phyloP scores from a whole-genome alignment of 2,797 vertebrate species.

The Clarias fuscus region DNA sequence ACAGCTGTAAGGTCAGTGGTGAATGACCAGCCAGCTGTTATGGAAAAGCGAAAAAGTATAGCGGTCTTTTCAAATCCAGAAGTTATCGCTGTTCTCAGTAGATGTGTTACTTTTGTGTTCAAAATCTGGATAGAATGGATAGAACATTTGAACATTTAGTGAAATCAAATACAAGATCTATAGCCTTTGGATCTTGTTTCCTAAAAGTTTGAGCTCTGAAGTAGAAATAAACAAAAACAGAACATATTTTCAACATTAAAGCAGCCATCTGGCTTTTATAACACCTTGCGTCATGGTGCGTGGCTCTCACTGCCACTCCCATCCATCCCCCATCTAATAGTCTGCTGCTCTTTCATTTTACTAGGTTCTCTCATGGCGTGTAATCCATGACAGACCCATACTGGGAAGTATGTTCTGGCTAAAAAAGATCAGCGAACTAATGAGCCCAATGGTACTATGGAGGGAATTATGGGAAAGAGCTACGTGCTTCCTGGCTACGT shows the following conservation, averaged over 20 bases:
- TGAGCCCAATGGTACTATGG: conserved; percentile 54
- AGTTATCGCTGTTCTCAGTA: background rate
- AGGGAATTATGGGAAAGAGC: conserved; percentile 53
- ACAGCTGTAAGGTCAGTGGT: conserved; percentile 27
- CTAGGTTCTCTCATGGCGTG: conserved; percentile 47
- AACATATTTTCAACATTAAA: conserved; percentile 62
- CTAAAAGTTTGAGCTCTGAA: conserved; percentile 67
- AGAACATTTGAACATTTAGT: conserved; percentile 48
- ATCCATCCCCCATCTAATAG: conserved; percentile 42
- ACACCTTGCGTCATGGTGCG: conserved; percentile 61
- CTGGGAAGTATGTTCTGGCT: conserved; percentile 54
- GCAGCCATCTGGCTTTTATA: conserved; percentile 71
- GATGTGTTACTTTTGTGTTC: background rate
- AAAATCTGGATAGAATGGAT: background rate
- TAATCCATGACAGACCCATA: conserved; percentile 56
- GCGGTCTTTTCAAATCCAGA: background rate
- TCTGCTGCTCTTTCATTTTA: conserved; percentile 55
- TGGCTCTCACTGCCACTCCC: conserved; percentile 46
- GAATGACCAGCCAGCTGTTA: background rate
- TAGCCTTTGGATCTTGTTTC: conserved; percentile 53
- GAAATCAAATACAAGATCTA: conserved; percentile 50
- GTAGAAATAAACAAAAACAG: conserved; percentile 66
- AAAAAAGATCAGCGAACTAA: conserved; percentile 60
- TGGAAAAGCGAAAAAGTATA: background rate
- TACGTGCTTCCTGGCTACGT: conserved; percentile 47